phyloP scores from a whole-genome alignment of 2,888 invertebrate species.

The Seira ritae region DNA sequence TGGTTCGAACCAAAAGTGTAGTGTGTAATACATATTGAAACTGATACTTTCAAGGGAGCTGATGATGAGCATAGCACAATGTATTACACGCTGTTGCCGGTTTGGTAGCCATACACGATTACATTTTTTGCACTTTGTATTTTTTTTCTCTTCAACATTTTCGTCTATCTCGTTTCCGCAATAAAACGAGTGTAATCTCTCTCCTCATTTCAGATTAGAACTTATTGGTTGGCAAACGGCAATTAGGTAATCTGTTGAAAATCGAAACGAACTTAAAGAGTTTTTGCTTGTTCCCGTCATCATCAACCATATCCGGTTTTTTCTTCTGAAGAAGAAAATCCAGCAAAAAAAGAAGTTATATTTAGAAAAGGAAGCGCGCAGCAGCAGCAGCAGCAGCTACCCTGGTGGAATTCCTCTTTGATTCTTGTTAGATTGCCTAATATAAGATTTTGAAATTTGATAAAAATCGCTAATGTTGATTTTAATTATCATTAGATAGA shows the following conservation, averaged over 20 bases:
- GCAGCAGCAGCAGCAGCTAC: slow-evolving; percentile 26
- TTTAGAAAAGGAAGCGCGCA: slow-evolving; percentile 17
- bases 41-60: too few relatives aligned
- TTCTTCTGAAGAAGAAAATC: slow-evolving; percentile 8
- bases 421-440: slow-evolving; percentile 31
- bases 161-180: slow-evolving; percentile 13
- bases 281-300: slow-evolving; percentile 32
- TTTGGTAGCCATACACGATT: slow-evolving; percentile 7
- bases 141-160: background rate
- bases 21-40: too few relatives aligned
- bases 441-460: slow-evolving; percentile 46
- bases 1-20: too few relatives aligned
- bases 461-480: slow-evolving; percentile 29
- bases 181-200: slow-evolving; percentile 4
- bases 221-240: slow-evolving; percentile 19
- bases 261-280: slow-evolving; percentile 25
- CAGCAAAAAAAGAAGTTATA: slow-evolving; percentile 23
- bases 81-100: background rate
- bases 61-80: background rate
- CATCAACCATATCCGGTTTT: slow-evolving; percentile 47
- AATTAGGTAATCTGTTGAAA: slow-evolving; percentile 21
- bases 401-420: slow-evolving; percentile 57
- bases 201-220: slow-evolving; percentile 23
- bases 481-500: slow-evolving; percentile 44
- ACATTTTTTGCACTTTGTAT: slow-evolving; percentile 16